phyloP scores from a whole-genome alignment of 2,797 vertebrate genomes.

The Lycodopsis pacificus region DNA sequence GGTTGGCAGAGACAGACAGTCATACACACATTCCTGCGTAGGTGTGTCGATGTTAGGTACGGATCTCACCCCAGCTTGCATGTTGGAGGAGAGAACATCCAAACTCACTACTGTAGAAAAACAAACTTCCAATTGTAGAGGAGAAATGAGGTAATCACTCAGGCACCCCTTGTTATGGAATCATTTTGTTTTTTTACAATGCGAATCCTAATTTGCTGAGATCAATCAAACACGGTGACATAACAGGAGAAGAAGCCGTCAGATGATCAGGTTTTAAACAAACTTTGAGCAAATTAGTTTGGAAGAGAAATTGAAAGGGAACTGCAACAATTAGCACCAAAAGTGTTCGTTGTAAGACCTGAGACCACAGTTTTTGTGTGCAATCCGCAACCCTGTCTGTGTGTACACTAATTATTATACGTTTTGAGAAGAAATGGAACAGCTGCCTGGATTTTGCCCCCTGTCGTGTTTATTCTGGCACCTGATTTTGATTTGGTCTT shows the following conservation, averaged over 20 bases:
- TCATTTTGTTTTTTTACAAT: background rate
- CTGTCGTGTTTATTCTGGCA: too few species aligned
- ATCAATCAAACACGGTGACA: background rate
- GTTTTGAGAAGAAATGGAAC: background rate
- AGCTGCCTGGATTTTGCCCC: background rate
- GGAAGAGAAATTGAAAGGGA: background rate
- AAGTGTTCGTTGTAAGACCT: background rate
- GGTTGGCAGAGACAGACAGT: conserved; percentile 35
- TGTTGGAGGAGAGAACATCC: conserved; percentile 17
- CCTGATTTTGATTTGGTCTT: background rate
- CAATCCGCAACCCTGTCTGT: background rate
- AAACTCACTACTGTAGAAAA: background rate
- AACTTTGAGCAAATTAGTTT: background rate
- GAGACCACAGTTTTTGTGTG: background rate
- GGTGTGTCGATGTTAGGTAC: conserved; percentile 26
- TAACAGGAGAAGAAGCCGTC: background rate
- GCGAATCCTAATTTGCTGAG: background rate
- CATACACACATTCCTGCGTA: conserved; percentile 2
- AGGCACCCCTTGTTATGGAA: background rate
- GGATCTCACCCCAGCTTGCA: conserved; percentile 21
- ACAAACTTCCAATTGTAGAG: background rate
- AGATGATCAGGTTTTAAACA: background rate
- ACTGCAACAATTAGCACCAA: too few species aligned
- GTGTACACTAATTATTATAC: background rate
- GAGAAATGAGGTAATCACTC: background rate